These are phyloP conservation scores for Lithophane ornitopus DNA, from an alignment of 2,888 invertebrate species.

Conservation along the genomic window DNA sequence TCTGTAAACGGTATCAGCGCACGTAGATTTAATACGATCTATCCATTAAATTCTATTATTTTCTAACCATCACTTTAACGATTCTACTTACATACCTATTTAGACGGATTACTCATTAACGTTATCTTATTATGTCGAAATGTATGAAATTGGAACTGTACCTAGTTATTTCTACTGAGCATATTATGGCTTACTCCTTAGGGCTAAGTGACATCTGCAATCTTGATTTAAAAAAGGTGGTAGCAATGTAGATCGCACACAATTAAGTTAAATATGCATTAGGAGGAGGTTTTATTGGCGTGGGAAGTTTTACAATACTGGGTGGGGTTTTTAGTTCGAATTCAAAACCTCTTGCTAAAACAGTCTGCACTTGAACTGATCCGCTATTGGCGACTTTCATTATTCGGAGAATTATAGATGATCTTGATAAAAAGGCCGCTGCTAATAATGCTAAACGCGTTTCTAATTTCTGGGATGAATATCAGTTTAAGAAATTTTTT, in stretches of 20 bases:
- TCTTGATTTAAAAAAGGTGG: no score
- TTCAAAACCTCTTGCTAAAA: not conserved
- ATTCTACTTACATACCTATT: not conserved
- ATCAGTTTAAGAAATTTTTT: not conserved
- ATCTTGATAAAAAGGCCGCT: not conserved
- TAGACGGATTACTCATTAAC: slow-evolving; percentile 7
- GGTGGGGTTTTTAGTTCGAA: not conserved
- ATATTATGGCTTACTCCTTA: not conserved
- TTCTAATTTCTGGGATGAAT: not conserved
- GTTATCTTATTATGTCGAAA: not conserved
- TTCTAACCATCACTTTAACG: not conserved
- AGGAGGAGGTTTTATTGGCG: not conserved
- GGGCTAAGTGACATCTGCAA: not conserved
- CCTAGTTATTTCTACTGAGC: not conserved
- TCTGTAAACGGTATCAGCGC: slow-evolving; percentile 21
- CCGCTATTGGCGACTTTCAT: not conserved
- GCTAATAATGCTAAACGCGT: not conserved
- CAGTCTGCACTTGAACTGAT: not conserved
- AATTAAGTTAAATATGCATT: not conserved
- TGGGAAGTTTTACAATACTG: not conserved
- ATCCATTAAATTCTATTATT: slow-evolving; percentile 16
- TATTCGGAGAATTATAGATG: not conserved
- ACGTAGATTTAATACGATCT: not conserved
- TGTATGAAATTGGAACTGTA: not conserved
- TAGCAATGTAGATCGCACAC: not conserved